A percentile compares a stretch with the other conserved stretches of the same genome.
Conservation (phyloP, 1,140 invertebrate species). For the Dinothrombium tinctorium region DNA sequence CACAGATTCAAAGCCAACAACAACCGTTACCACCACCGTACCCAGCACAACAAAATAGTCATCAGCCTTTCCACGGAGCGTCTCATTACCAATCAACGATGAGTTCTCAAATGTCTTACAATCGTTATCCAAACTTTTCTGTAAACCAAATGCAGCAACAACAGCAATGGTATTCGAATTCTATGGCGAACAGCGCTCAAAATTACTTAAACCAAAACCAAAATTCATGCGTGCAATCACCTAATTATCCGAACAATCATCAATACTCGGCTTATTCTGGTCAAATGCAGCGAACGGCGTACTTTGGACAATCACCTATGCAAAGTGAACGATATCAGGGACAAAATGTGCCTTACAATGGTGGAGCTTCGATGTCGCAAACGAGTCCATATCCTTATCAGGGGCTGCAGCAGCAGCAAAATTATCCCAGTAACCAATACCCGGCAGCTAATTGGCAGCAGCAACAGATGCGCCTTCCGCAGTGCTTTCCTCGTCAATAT, state of each 20-base stretch:
- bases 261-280: background rate
- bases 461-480: constrained; percentile 11
- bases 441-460: constrained; percentile 8
- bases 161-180: too few relatives aligned
- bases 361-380: background rate
- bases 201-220: too few relatives aligned
- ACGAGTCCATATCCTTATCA: background rate
- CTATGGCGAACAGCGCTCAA: too few relatives aligned
- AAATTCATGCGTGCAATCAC: too few relatives aligned
- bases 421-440: constrained; percentile 6
- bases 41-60: constrained; percentile 7
- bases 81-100: too few relatives aligned
- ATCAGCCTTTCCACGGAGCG: too few relatives aligned
- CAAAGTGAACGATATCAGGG: background rate
- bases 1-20: constrained; percentile 1
- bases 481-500: background rate
- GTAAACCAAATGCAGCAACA: too few relatives aligned
- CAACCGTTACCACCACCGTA: constrained; percentile 5
- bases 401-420: background rate
- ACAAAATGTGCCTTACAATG: background rate
- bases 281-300: background rate
- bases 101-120: too few relatives aligned
- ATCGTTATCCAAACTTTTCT: too few relatives aligned
- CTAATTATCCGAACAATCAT: background rate
- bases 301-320: background rate